Evolutionary conservation across 2,888 invertebrate species (phyloP).

Genomic region (Dendrolimus houi): DNA sequence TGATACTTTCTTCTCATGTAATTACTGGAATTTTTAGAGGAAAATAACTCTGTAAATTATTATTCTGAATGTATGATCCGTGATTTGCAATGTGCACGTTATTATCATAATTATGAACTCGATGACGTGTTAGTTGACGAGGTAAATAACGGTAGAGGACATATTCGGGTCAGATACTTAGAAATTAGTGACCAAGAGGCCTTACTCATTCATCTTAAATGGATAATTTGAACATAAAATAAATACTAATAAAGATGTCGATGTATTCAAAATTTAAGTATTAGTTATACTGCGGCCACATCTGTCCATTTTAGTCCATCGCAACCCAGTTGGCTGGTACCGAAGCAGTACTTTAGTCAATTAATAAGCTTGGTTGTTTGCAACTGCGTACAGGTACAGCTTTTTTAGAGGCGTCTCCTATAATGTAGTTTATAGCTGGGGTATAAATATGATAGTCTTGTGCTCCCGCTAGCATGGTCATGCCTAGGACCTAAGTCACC

Average conservation of each 20-base stretch:
- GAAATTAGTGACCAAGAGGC: constrained; percentile 36
- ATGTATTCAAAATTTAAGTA: too few relatives aligned
- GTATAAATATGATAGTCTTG: too few relatives aligned
- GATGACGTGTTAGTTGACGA: constrained; percentile 1
- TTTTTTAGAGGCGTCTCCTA: too few relatives aligned
- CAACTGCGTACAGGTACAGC: too few relatives aligned
- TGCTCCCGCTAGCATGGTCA: too few relatives aligned
- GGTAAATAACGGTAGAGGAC: constrained; percentile 2
- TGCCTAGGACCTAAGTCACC: too few relatives aligned
- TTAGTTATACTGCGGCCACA: too few relatives aligned
- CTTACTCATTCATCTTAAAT: constrained; percentile 22
- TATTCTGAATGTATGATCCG: not conserved
- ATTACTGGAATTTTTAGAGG: not conserved
- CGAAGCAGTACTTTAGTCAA: too few relatives aligned
- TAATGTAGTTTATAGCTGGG: too few relatives aligned
- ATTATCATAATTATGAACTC: not conserved
- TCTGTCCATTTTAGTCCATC: too few relatives aligned
- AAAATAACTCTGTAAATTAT: not conserved
- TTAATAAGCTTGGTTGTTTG: too few relatives aligned
- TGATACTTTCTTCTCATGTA: not conserved
- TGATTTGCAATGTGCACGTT: not conserved
- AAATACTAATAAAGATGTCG: not conserved
- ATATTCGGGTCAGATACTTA: constrained; percentile 49
- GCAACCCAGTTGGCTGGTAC: too few relatives aligned
- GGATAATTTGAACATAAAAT: not conserved